phyloP scores from a whole-genome alignment of 2,113 vertebrate genomes.

The Anarrhichthys ocellatus region DNA sequence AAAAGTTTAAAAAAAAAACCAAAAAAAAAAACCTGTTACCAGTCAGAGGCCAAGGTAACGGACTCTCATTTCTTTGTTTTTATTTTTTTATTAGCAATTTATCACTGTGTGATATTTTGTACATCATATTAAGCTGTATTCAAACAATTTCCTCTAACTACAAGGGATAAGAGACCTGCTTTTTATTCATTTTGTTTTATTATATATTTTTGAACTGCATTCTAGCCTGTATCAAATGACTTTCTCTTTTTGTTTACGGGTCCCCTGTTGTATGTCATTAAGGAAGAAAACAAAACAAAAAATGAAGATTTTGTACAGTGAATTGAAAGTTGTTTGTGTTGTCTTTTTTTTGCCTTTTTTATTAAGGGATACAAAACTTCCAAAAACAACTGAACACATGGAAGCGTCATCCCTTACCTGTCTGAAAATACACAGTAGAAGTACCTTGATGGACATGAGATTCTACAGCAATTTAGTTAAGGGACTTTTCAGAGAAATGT shows the following conservation, averaged over 20 bases:
- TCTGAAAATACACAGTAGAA: not conserved
- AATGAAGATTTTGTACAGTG: slow-evolving; percentile 85
- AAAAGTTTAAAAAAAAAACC: not conserved
- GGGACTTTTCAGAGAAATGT: not conserved
- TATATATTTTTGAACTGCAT: slow-evolving; percentile 85
- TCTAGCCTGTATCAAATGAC: slow-evolving; percentile 83
- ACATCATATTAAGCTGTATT: slow-evolving; percentile 87
- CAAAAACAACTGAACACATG: not conserved
- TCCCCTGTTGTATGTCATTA: slow-evolving; percentile 84
- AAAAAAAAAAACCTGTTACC: slow-evolving; percentile 52
- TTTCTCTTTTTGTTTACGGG: slow-evolving; percentile 82
- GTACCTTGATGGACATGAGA: not conserved
- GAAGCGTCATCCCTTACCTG: not conserved
- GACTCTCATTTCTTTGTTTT: slow-evolving; percentile 82
- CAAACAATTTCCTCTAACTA: slow-evolving; percentile 82
- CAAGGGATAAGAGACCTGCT: slow-evolving; percentile 83
- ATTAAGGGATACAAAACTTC: not conserved
- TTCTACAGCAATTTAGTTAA: not conserved
- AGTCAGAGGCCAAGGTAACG: slow-evolving; percentile 84
- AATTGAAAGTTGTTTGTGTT: slow-evolving; percentile 48
- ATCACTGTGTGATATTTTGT: slow-evolving; percentile 95
- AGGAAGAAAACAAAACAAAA: slow-evolving; percentile 74
- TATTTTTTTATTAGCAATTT: slow-evolving; percentile 86
- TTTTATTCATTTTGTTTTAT: slow-evolving; percentile 84
- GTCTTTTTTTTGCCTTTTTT: slow-evolving; percentile 12